Evolutionary conservation across 2,888 invertebrate genomes (phyloP), one percentile per base, ranked within the genome.

Genomic region (Apocheima hispidaria): DNA sequence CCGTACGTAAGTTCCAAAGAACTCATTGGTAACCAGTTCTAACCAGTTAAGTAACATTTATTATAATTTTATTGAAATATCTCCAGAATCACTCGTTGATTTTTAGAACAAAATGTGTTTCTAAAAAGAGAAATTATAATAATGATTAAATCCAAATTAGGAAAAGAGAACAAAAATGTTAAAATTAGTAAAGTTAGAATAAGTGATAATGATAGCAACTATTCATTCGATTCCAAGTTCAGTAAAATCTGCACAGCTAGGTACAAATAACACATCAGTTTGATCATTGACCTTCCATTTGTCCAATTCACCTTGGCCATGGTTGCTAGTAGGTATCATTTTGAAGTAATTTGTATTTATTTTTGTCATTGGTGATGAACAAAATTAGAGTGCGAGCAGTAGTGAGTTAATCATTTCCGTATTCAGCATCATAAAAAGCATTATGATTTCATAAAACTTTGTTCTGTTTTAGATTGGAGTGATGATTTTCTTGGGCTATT

Each of bases 401-500:
- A 65, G 91, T 91, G 75, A 84, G 90, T 81, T 53, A 49, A 63
- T 38, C 57, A 40, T 30, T 59, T 61, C 43, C 44, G 30, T 38
- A 20, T 52, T 51, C 59, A 9, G 16, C 6, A 9, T 33, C 7
- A 5, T 43, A 36, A 63, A 33, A 38, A 35, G n/a, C 7, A 62
- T 43, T 40, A 30, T 44, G 4, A 20, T 49, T 35, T 44, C 4
- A 35, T 3, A 28, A 51, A 4, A 3, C 10, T 12, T 46, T 35
- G 4, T 51, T 54, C 16, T 40, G 60, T 64, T 81, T 28, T 73
- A 85, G 85, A 83, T 90, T 52, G 82, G 95, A 88, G 93, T 79
- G 82, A 95, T 88, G 88, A 95, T 79, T 75, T 95, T 82, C 93
- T 92, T 71, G 82, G 95, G 77, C 7, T 95, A 70, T 89, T 94